phyloP scores from a whole-genome alignment of 2,888 invertebrate genomes.

The Drosophila mulleri region DNA sequence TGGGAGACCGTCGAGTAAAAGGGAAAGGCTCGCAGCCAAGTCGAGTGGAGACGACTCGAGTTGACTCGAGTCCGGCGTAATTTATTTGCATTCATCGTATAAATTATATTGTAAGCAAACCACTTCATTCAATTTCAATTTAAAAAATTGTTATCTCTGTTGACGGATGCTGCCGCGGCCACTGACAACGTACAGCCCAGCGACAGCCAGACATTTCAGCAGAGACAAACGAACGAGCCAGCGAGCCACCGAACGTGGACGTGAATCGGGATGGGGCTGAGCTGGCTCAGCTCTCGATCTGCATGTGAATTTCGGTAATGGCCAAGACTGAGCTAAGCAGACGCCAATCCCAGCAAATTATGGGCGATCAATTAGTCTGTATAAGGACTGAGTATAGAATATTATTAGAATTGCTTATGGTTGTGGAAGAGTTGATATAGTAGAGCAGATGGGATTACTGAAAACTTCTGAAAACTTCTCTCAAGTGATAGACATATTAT shows the following conservation, averaged over 20 bases:
- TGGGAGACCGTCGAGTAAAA: slow-evolving; percentile 60
- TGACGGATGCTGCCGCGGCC: slow-evolving; percentile 83
- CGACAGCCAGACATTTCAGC: slow-evolving; percentile 70
- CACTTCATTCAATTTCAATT: slow-evolving; percentile 85
- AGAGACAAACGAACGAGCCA: slow-evolving; percentile 44
- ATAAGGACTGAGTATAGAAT: not conserved
- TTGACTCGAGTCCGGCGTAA: slow-evolving; percentile 73
- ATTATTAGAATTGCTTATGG: not conserved
- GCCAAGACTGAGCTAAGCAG: slow-evolving; percentile 7
- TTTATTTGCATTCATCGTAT: slow-evolving; percentile 84
- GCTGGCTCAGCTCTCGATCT: slow-evolving; percentile 12
- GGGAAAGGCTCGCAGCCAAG: slow-evolving; percentile 58
- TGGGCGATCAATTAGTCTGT: not conserved
- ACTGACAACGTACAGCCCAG: slow-evolving; percentile 76
- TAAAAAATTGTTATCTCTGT: slow-evolving; percentile 84
- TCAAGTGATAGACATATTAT: too few species aligned
- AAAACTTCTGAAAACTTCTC: not conserved
- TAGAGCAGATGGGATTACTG: not conserved
- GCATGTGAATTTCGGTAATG: slow-evolving; percentile 29
- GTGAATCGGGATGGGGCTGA: slow-evolving; percentile 12
- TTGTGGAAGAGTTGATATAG: not conserved
- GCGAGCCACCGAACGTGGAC: slow-evolving; percentile 27
- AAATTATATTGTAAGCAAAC: slow-evolving; percentile 85
- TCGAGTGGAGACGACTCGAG: slow-evolving; percentile 41
- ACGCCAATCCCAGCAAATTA: slow-evolving; percentile 27